Conservation (phyloP, 2,113 vertebrate species). For the Marmota monax region DNA sequence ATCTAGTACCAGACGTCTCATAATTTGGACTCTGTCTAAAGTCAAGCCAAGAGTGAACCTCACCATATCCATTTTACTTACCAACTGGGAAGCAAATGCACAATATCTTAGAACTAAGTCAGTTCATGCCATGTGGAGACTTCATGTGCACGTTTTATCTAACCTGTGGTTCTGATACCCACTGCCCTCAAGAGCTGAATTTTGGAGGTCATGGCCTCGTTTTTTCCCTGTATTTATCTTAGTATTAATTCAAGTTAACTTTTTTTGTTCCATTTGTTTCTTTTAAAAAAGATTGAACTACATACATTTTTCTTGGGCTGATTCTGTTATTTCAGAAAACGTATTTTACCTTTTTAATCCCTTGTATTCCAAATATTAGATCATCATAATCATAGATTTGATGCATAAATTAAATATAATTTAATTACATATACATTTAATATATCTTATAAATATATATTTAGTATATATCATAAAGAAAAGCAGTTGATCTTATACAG, state of each 20-base stretch:
- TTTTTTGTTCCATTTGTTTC: neutral
- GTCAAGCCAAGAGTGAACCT: neutral
- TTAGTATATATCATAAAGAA: neutral
- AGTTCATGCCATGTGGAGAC: neutral
- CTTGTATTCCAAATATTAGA: neutral
- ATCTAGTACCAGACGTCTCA: neutral
- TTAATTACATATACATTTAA: no score
- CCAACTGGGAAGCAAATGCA: neutral
- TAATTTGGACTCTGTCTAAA: neutral
- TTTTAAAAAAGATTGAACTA: neutral
- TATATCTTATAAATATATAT: no score
- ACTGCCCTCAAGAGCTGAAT: rapidly evolving
- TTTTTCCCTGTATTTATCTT: neutral
- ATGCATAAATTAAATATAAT: neutral
- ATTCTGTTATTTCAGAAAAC: neutral
- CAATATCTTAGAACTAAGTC: neutral
- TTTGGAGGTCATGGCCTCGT: neutral
- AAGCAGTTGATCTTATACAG: neutral
- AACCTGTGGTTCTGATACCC: neutral
- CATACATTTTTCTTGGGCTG: neutral
- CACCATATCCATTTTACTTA: neutral
- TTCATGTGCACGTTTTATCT: neutral
- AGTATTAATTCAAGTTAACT: neutral
- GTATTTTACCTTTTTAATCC: neutral
- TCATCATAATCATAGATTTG: neutral